Evolutionary conservation across 2,797 vertebrate genomes (phyloP), one percentile per base, ranked within the genome.

Genomic region (Semotilus atromaculatus): DNA sequence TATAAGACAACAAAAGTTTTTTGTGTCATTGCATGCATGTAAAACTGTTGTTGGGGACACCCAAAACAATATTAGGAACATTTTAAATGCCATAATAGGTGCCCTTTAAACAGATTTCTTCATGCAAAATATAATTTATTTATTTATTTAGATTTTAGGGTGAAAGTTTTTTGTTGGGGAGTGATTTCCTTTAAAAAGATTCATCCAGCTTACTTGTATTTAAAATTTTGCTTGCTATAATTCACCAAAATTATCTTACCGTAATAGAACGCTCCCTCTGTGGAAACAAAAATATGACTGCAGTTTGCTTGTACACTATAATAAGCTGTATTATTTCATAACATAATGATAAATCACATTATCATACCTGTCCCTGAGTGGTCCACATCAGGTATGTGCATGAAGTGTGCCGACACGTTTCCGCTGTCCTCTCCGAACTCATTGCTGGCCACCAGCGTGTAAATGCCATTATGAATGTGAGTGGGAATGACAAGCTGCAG

Each of bases 401-500:
- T 97, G 92, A 99, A 99, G 91, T 96, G 95, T 31, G 98, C 98
- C 2, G 92, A 91, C 75, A 99, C 93, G 0, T 94, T 96, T 90
- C 96, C 97, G 91, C 96, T 95, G 83, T 97, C 97, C 45, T 93
- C 93, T 60, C 98, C 98, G 0, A 95, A 97, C 75, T 95, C 89
- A 10, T 99, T 99, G 90, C 93, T 96, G 23, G 96, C 97, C 84
- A 97, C 94, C 85, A 99, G 95, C 8, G 94, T 97, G 93, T 99
- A 99, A 91, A 96, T 91, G 38, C 98, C 98, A 1, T 99, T 99
- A 88, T 99, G 97, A 92, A 99, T 96, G 86, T 99, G 98, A 8
- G 98, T 99, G 84, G 98, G 98, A 84, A 97, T 98, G 90, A 96
- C 96, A 89, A 99, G 90, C 93, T 99, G 97, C 92, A 99, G 95